phyloP scores from a whole-genome alignment of 1,140 invertebrate genomes.

The Drosophila dunni region DNA sequence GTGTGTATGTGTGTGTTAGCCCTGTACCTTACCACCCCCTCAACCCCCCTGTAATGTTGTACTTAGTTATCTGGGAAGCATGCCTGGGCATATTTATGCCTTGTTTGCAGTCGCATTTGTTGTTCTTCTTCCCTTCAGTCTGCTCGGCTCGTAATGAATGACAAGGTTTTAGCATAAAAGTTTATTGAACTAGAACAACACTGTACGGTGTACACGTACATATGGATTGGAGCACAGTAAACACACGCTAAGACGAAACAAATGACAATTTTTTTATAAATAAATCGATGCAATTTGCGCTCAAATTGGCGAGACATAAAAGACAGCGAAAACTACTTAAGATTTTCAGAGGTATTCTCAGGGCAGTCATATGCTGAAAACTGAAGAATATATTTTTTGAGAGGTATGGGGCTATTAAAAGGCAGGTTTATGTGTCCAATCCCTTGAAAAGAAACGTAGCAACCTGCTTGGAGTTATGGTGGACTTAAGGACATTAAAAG shows the following conservation, averaged over 20 bases:
- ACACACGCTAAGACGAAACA: constrained; percentile 1
- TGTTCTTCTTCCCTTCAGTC: constrained; percentile 3
- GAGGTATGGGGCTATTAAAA: no score
- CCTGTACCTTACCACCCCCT: constrained; percentile 24
- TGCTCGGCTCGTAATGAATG: constrained; percentile 49
- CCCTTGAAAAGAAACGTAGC: no score
- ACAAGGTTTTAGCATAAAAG: constrained; percentile 80
- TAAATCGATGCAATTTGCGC: constrained; percentile 33
- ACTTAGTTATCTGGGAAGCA: constrained; percentile 55
- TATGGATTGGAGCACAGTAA: constrained; percentile 29
- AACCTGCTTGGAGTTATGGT: no score
- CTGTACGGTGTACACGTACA: constrained; percentile 19
- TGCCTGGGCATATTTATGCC: constrained; percentile 73
- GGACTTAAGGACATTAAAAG: no score
- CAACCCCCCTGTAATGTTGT: constrained; percentile 9
- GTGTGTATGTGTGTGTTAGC: constrained; percentile 32
- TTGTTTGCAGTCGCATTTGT: constrained; percentile 42
- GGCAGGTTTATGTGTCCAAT: no score
- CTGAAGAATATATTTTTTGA: not conserved
- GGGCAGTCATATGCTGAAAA: not conserved
- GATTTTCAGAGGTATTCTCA: not conserved
- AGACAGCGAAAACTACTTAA: constrained; percentile 39
- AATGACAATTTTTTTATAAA: constrained; percentile 7
- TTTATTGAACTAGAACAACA: constrained; percentile 74
- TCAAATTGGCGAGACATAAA: not conserved